These are phyloP conservation scores for Myioborus miniatus DNA, from an alignment of 2,797 vertebrate genomes.

Conservation along the genomic window DNA sequence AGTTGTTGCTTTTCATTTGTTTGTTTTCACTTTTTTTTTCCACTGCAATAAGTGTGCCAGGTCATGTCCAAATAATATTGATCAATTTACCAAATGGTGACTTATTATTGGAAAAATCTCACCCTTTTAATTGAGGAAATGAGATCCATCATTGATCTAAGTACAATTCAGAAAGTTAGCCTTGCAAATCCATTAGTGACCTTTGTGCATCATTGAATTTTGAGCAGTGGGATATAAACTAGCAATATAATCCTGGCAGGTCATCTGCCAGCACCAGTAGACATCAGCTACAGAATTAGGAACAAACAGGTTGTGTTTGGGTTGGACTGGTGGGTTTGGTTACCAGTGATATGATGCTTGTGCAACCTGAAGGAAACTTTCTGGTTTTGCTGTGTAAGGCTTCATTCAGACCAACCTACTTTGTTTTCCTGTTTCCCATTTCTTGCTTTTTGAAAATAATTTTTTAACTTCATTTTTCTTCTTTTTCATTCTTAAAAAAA, in stretches of 20 bases:
- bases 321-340: not conserved
- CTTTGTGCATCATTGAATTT: not conserved
- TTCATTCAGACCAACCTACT: not conserved
- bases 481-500: accelerated
- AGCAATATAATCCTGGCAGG: not conserved
- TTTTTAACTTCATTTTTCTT: not conserved
- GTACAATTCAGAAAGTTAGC: not conserved
- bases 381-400: not conserved
- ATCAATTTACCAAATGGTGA: not conserved
- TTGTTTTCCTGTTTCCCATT: not conserved
- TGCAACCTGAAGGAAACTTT: not conserved
- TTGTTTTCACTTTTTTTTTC: not conserved
- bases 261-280: not conserved
- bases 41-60: not conserved
- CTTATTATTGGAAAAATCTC: not conserved
- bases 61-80: not conserved
- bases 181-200: not conserved
- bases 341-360: not conserved
- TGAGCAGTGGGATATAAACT: not conserved
- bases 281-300: not conserved
- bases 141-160: not conserved
- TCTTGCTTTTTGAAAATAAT: not conserved
- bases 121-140: not conserved
- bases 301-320: not conserved
- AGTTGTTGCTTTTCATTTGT: conserved; percentile 9